Evolutionary conservation across 2,113 vertebrate genomes (phyloP).

Genomic region (Machaerirhynchus nigripectus): DNA sequence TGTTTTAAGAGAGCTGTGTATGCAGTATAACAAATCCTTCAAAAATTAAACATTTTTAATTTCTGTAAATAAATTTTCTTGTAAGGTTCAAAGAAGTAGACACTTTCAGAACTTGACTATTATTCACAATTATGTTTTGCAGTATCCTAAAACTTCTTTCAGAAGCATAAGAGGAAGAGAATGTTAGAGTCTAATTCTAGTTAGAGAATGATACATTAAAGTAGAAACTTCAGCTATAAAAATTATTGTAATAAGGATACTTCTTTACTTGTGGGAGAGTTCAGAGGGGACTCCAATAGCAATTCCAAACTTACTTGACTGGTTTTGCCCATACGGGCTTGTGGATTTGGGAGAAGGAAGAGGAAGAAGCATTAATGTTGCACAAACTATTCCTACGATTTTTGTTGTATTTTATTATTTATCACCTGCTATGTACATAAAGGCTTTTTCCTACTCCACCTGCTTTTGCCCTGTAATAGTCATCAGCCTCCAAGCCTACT

Average conservation of each 20-base stretch:
- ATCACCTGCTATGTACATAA: background rate
- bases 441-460: background rate
- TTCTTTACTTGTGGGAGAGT: background rate
- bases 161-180: no score
- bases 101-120: no score
- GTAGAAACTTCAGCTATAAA: background rate
- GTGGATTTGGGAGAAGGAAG: background rate
- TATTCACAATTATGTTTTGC: no score
- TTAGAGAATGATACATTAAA: background rate
- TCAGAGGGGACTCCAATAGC: background rate
- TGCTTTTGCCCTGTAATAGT: background rate
- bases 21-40: no score
- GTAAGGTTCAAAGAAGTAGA: no score
- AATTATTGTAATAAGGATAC: background rate
- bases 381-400: background rate
- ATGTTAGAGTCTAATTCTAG: no score
- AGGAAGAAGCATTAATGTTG: background rate
- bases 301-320: background rate
- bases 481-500: background rate
- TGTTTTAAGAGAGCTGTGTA: background rate
- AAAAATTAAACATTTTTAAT: no score
- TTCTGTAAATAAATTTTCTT: no score
- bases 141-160: no score
- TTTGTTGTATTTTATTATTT: slow-evolving; percentile 24
- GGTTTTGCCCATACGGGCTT: background rate